Base-by-base conservation (phyloP, 2,888 invertebrate genomes). In the Chrysodeixis includens region DNA sequence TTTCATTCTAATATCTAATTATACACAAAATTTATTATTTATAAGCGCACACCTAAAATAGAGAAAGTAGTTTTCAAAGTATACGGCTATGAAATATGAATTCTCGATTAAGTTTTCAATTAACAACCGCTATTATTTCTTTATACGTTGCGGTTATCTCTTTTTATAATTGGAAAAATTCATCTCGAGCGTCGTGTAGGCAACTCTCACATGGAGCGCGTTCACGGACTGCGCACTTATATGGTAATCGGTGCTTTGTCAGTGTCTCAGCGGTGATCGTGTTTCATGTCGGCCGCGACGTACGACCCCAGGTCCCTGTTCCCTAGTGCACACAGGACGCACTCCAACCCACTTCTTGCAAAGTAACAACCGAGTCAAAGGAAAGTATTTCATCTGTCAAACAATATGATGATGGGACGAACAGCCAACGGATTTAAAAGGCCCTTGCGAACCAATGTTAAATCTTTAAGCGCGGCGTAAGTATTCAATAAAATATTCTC, bases 401-500 rank as follows among this genome's bases (percentile, higher is more conserved):
- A 90, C 88, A 88, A 88, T 88, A 86, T 82, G 87, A 84, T 80
- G 86, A 89, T 83, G 83, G 82, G 78, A 82, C 83, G 79, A 84
- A 86, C 86, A 84, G 82, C 86, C 84, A 88, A 88, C 79, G 79
- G 77, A 85, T 89, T 88, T 86, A 88, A 87, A 83, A 69, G 78
- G 76, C 79, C 81, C 79, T 85, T 84, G 81, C 78, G 81, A 80
- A 20, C 76, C 83, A 83, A 86, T 85, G 84, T 76, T 83, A 81
- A 87, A 88, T 86, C 84, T 87, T 89, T 83, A 87, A 85, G 80
- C 81, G 77, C 79, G 73, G 84, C 87, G 84, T 89, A 88, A 92
- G 91, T 91, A 93, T 94, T 94, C 93, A 94, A 94, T 94, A 92
- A 94, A 93, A 92, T 88, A 86, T 90, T 86, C 80, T 72, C 79